A percentile compares a stretch with the other conserved stretches of the same genome.
Conservation (phyloP, 2,113 vertebrate species). For the Neofelis nebulosa region DNA sequence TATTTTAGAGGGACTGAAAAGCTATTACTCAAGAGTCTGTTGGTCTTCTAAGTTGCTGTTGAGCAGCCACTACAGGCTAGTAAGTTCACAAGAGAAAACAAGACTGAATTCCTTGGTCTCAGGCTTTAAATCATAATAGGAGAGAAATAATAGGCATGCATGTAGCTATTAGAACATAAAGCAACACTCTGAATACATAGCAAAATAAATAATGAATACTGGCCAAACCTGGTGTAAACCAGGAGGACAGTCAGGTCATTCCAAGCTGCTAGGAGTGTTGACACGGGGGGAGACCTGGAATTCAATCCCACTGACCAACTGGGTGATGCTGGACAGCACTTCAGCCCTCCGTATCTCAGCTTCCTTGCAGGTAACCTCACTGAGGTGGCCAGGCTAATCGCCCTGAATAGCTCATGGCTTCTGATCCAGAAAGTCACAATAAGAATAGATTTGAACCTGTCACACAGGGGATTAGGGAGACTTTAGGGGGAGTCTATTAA, state of each 20-base stretch:
- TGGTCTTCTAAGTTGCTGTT: background rate
- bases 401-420: background rate
- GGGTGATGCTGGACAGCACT: background rate
- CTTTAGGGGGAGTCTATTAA: background rate
- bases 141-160: background rate
- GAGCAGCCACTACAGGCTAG: background rate
- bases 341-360: background rate
- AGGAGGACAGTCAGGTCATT: background rate
- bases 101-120: background rate
- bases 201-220: background rate
- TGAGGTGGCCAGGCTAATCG: background rate
- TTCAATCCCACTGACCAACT: background rate
- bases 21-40: background rate
- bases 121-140: background rate
- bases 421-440: background rate
- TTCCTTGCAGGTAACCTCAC: background rate
- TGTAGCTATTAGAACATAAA: constrained; percentile 13
- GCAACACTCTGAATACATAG: background rate
- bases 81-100: background rate
- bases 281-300: background rate
- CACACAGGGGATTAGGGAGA: background rate
- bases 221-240: background rate
- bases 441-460: background rate
- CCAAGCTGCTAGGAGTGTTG: background rate
- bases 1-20: background rate